A percentile compares a stretch with the other conserved stretches of the same genome.
phyloP scores from a whole-genome alignment of 2,888 invertebrate species.

The Melieria picta region DNA sequence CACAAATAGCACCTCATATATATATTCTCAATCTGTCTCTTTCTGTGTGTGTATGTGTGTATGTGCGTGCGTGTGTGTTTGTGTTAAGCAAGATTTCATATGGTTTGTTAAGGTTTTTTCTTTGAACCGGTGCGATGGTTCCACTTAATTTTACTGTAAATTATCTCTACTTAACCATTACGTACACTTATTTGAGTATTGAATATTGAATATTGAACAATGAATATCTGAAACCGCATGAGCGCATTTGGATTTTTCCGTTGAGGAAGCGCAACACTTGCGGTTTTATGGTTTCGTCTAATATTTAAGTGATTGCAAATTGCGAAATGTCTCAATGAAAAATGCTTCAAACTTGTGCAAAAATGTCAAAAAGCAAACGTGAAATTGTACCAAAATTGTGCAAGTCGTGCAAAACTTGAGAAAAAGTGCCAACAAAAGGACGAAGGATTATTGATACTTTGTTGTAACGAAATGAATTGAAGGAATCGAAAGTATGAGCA shows the following conservation, averaged over 20 bases:
- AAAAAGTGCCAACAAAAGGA: slow-evolving; percentile 49
- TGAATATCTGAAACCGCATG: too few relatives aligned
- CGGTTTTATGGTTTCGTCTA: too few relatives aligned
- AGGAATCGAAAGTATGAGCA: too few relatives aligned
- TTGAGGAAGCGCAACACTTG: too few relatives aligned
- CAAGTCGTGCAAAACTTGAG: slow-evolving; percentile 41
- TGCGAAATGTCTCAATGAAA: slow-evolving; percentile 21
- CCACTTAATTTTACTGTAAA: slow-evolving; percentile 53
- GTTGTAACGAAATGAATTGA: slow-evolving; percentile 33
- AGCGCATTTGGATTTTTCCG: too few relatives aligned
- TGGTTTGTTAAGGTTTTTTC: slow-evolving; percentile 67
- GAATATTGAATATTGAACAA: slow-evolving; percentile 3
- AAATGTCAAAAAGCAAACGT: slow-evolving; percentile 21
- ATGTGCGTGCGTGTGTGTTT: slow-evolving; percentile 3
- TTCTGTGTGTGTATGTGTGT: slow-evolving; percentile 2
- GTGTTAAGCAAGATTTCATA: slow-evolving; percentile 33
- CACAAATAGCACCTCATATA: too few relatives aligned
- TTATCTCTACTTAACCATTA: slow-evolving; percentile 39
- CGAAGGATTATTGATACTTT: slow-evolving; percentile 60
- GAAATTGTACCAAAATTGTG: slow-evolving; percentile 8
- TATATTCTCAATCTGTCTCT: neutral
- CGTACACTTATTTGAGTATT: slow-evolving; percentile 38
- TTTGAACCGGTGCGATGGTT: slow-evolving; percentile 67
- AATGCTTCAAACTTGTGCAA: slow-evolving; percentile 43
- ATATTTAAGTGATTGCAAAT: too few relatives aligned